Evolutionary conservation across 2,797 vertebrate genomes (phyloP).

Genomic region (Cyprinodon diabolis): DNA sequence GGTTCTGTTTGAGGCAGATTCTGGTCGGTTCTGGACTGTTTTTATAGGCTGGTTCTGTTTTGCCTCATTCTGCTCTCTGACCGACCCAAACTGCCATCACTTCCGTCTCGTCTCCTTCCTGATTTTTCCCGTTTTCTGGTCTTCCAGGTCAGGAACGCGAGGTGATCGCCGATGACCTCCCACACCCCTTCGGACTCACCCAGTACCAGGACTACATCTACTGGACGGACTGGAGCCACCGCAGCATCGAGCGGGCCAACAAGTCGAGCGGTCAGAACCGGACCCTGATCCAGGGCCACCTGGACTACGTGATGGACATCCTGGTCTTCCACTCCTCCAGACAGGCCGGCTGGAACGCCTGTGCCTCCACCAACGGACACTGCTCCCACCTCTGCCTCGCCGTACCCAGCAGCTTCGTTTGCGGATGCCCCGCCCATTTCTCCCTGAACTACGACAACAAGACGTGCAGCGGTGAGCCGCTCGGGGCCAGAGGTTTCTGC

Average conservation of each 20-base stretch:
- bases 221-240: conserved; percentile 99
- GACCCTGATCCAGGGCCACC: conserved; percentile 94
- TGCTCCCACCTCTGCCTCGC: conserved; percentile 97
- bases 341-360: conserved; percentile 96
- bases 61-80: too few relatives aligned
- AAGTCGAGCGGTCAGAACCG: conserved; percentile 97
- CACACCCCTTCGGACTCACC: conserved; percentile 95
- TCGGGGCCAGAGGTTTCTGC: too few relatives aligned
- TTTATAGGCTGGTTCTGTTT: too few relatives aligned
- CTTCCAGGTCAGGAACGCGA: conserved; percentile 90
- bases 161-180: conserved; percentile 96
- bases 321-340: conserved; percentile 96
- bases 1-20: too few relatives aligned
- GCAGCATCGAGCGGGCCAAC: conserved; percentile 98
- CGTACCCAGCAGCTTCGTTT: conserved; percentile 90
- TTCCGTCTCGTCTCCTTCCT: background rate
- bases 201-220: conserved; percentile 99
- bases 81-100: background rate
- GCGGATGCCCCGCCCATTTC: conserved; percentile 96
- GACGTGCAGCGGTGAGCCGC: conserved; percentile 90
- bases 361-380: conserved; percentile 93
- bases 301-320: conserved; percentile 99
- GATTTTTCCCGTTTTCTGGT: background rate
- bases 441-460: conserved; percentile 94
- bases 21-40: too few relatives aligned